Conservation (phyloP, 2,797 vertebrate species). For the Phrynocephalus guinanensis region DNA sequence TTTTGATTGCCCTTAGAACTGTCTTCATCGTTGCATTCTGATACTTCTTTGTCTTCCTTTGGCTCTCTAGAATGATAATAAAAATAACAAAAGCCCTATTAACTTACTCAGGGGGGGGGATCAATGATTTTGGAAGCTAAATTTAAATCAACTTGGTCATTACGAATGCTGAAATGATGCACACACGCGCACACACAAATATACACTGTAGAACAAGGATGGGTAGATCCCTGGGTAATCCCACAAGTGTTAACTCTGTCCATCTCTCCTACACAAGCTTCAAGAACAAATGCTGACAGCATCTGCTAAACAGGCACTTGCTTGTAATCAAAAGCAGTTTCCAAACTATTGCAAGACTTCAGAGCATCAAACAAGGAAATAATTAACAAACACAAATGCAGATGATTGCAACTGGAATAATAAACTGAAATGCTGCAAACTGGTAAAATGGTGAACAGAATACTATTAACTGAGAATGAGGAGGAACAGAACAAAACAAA, state of each 20-base stretch:
- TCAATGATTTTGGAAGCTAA: conserved; percentile 34
- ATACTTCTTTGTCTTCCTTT: conserved; percentile 76
- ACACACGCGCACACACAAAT: background rate
- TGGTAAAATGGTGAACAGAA: conserved; percentile 32
- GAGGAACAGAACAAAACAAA: conserved; percentile 26
- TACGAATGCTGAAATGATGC: conserved; percentile 29
- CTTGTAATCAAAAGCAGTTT: conserved; percentile 50
- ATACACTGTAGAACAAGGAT: conserved; percentile 1
- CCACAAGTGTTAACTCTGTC: background rate
- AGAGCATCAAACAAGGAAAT: conserved; percentile 44
- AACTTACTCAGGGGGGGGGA: conserved; percentile 39
- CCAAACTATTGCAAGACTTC: conserved; percentile 49
- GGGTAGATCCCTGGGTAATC: background rate
- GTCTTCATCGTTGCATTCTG: conserved; percentile 78
- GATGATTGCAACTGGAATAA: conserved; percentile 52
- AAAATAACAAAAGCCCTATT: conserved; percentile 55
- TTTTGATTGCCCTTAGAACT: conserved; percentile 77
- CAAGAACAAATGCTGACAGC: conserved; percentile 43
- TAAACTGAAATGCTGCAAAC: conserved; percentile 45
- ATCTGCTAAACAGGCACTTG: background rate
- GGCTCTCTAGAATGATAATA: conserved; percentile 73
- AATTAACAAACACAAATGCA: conserved; percentile 53
- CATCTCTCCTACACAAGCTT: conserved; percentile 25
- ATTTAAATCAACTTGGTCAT: conserved; percentile 25
- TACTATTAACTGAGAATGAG: conserved; percentile 40